phyloP scores from a whole-genome alignment of 2,113 vertebrate genomes.

The Tachycineta bicolor region DNA sequence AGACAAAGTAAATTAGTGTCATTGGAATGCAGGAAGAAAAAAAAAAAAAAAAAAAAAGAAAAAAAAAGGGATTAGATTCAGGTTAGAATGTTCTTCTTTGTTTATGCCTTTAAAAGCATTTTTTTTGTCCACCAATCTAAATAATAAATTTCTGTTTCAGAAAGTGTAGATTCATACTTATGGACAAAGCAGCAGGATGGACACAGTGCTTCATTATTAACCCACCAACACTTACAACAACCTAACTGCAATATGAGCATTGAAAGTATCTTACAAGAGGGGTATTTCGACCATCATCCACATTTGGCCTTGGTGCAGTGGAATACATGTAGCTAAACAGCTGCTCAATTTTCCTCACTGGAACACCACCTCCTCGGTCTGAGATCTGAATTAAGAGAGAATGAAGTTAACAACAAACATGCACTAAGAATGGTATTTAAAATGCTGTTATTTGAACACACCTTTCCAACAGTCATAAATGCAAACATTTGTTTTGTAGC shows the following conservation, averaged over 20 bases:
- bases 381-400: constrained; percentile 82
- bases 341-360: constrained; percentile 89
- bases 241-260: background rate
- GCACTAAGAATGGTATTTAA: background rate
- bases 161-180: background rate
- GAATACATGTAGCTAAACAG: constrained; percentile 98
- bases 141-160: background rate
- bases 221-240: background rate
- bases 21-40: background rate
- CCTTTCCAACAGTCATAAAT: background rate
- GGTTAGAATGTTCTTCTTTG: background rate
- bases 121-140: background rate
- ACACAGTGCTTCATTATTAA: accelerated
- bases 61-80: background rate
- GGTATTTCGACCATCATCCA: constrained; percentile 84
- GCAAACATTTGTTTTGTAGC: background rate
- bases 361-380: constrained; percentile 93
- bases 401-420: background rate
- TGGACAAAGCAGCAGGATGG: background rate
- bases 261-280: constrained; percentile 84
- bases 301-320: constrained; percentile 89
- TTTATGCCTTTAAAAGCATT: background rate
- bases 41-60: background rate
- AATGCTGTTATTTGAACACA: background rate
- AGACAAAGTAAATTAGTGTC: background rate